phyloP scores from a whole-genome alignment of 2,797 vertebrate species.

The Sebastes itinus region DNA sequence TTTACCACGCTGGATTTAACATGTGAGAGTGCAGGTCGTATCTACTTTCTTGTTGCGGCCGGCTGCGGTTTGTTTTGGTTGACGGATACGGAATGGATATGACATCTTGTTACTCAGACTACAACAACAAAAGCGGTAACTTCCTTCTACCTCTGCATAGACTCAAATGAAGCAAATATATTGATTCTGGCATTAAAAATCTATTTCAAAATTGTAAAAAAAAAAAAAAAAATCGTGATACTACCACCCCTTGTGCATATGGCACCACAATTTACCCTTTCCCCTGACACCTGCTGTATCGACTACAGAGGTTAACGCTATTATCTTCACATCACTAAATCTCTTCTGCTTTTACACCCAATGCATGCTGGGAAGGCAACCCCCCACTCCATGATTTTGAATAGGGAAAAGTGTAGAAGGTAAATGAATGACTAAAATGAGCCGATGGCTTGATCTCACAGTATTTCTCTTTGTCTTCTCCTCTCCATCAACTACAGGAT shows the following conservation, averaged over 20 bases:
- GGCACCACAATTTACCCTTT: neutral
- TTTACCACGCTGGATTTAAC: no score
- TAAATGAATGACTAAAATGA: neutral
- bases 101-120: no score
- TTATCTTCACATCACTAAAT: constrained; percentile 22
- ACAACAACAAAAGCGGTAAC: no score
- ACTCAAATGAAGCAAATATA: no score
- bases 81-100: no score
- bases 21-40: no score
- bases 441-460: neutral
- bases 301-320: constrained; percentile 12
- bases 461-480: neutral
- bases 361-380: neutral
- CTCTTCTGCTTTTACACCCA: constrained; percentile 1
- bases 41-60: no score
- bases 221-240: no score
- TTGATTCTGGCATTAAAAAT: no score
- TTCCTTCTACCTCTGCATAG: no score
- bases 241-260: neutral
- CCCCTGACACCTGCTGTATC: neutral
- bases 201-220: no score
- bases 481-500: neutral
- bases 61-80: no score
- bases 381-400: neutral
- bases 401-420: neutral